A percentile compares a stretch with the other conserved stretches of the same genome.
These are phyloP conservation scores for Pogonocherus hispidulus DNA, from an alignment of 2,888 invertebrate genomes.

Conservation along the genomic window DNA sequence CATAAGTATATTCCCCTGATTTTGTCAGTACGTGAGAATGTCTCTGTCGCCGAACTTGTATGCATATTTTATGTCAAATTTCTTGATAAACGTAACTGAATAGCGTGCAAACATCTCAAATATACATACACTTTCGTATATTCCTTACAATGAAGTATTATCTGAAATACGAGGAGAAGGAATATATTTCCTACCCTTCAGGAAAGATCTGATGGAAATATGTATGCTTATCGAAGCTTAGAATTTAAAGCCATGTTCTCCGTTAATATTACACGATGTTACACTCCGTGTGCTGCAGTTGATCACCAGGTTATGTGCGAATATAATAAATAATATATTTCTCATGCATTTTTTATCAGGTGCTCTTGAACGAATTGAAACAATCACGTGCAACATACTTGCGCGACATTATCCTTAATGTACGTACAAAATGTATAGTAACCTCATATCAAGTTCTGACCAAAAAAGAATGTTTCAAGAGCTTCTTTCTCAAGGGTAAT, in stretches of 20 bases:
- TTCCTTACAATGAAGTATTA: neutral
- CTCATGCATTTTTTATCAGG: no score
- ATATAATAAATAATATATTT: no score
- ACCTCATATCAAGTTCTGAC: no score
- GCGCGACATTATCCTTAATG: no score
- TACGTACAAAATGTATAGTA: no score
- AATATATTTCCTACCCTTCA: neutral
- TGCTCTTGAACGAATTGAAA: no score
- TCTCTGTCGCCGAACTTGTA: neutral
- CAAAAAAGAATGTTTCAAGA: no score
- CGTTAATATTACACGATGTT: neutral
- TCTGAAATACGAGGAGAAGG: neutral
- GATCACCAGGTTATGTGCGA: neutral
- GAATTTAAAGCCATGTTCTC: neutral
- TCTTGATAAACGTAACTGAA: neutral
- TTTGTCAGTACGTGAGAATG: neutral
- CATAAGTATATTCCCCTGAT: neutral
- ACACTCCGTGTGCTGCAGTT: slow-evolving; percentile 6
- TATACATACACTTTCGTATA: neutral
- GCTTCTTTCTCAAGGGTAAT: no score
- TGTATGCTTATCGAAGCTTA: neutral
- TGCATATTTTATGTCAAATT: neutral
- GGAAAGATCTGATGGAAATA: neutral
- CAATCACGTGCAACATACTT: no score
- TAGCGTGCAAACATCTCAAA: neutral